Conservation (phyloP, 2,888 invertebrate species). For the Acanthosepion pharaonis region DNA sequence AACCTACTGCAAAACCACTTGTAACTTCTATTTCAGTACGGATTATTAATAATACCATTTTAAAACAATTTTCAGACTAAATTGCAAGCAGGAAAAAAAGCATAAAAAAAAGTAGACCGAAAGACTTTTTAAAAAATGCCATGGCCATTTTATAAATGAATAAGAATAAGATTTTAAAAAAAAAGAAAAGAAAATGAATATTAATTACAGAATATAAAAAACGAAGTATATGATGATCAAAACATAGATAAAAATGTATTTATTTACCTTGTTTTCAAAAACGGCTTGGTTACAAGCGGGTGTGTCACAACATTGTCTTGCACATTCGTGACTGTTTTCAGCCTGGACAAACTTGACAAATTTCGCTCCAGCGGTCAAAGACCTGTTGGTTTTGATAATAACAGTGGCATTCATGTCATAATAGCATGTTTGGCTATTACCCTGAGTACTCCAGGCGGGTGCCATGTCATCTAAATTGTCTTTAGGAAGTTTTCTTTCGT, state of each 20-base stretch:
- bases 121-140: too few species aligned
- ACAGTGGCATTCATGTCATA: constrained; percentile 54
- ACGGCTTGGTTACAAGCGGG: constrained; percentile 63
- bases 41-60: too few species aligned
- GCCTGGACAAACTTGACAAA: constrained; percentile 57
- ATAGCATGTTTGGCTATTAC: constrained; percentile 43
- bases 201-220: too few species aligned
- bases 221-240: too few species aligned
- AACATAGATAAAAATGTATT: background rate
- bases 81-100: too few species aligned
- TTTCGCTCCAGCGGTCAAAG: constrained; percentile 58
- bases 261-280: constrained; percentile 64
- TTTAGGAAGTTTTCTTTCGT: background rate
- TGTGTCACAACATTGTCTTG: constrained; percentile 59
- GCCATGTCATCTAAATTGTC: background rate
- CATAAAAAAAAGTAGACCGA: too few species aligned
- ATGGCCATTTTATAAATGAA: too few species aligned
- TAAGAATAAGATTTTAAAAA: too few species aligned
- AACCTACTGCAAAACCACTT: too few species aligned
- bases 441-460: background rate
- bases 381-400: constrained; percentile 64
- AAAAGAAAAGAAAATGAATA: too few species aligned
- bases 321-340: constrained; percentile 57
- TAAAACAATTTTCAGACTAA: too few species aligned
- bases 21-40: too few species aligned